Evolutionary conservation across 2,888 invertebrate species (phyloP), one percentile per base, ranked within the genome.

Genomic region (Odontocolon sp.): DNA sequence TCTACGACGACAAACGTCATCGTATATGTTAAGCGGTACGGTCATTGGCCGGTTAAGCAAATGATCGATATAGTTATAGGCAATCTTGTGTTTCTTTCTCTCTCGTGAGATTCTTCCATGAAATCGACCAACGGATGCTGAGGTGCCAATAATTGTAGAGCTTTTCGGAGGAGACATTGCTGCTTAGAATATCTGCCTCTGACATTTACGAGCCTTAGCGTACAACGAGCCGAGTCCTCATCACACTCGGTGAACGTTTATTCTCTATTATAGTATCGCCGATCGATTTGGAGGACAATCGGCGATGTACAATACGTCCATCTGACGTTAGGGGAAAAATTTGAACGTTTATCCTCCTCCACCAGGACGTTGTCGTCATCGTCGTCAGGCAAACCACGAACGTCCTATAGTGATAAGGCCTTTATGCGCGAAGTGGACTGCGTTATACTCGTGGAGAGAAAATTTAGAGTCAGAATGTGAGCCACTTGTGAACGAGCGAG

Each of bases 131-230:
- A n/a, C n/a, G n/a, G n/a, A n/a, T n/a, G n/a, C n/a, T n/a, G n/a
- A n/a, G n/a, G n/a, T n/a, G n/a, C n/a, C n/a, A n/a, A n/a, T n/a
- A n/a, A n/a, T n/a, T n/a, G n/a, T n/a, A n/a, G n/a, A n/a, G n/a
- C n/a, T n/a, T n/a, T n/a, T n/a, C n/a, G n/a, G n/a, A n/a, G n/a
- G n/a, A 54, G 31, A 14, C 9, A 18, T 3, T 31, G 31, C 26
- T 52, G 31, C 16, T 52, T 14, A 4, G 14, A 16, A 2, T 31
- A 33, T 2, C 23, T 16, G 72, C 69, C 72, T 76, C 68, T 81
- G 81, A 81, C 79, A 80, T 81, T 81, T 77, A 78, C 81, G 78
- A 77, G 72, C 67, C 68, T 45, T 16, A 38, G 31, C 69, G 61
- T 66, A 45, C 40, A 50, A 11, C 59, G 40, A 67, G 33, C 26